These are phyloP conservation scores for Noctilio leporinus DNA, from an alignment of 2,113 vertebrate genomes.

Conservation along the genomic window DNA sequence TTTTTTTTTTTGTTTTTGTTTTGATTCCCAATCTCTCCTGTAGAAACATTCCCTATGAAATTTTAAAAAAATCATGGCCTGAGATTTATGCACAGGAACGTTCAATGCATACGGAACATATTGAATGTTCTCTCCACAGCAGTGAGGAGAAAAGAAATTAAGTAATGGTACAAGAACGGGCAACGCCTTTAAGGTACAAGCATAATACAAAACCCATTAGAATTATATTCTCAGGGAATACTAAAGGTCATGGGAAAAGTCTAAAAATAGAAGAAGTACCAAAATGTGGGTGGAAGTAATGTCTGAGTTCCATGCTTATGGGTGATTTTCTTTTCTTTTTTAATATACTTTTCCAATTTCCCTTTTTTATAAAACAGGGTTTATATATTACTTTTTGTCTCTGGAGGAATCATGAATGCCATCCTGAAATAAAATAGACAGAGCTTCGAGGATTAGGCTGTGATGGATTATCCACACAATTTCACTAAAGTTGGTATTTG, in stretches of 20 bases:
- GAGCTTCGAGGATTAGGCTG: not conserved
- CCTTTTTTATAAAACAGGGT: not conserved
- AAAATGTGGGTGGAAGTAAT: not conserved
- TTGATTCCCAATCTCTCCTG: not conserved
- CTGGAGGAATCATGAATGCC: not conserved
- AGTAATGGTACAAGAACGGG: not conserved
- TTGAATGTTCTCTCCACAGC: not conserved
- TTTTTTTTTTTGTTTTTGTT: too few species aligned
- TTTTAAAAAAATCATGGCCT: not conserved
- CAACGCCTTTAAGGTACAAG: not conserved
- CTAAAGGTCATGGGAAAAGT: not conserved
- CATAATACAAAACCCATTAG: not conserved
- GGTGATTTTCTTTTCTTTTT: not conserved
- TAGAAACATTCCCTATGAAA: not conserved
- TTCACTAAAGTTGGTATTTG: not conserved
- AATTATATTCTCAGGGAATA: not conserved
- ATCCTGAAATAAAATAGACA: not conserved
- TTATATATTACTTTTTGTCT: not conserved
- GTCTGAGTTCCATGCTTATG: not conserved
- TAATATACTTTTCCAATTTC: not conserved
- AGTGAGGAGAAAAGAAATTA: not conserved
- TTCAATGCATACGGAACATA: too few species aligned
- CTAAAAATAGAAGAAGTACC: not conserved
- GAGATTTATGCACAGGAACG: not conserved
- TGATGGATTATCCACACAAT: rapidly evolving